Base-by-base conservation (phyloP, 2,888 invertebrate species). In the Tyria jacobaeae region DNA sequence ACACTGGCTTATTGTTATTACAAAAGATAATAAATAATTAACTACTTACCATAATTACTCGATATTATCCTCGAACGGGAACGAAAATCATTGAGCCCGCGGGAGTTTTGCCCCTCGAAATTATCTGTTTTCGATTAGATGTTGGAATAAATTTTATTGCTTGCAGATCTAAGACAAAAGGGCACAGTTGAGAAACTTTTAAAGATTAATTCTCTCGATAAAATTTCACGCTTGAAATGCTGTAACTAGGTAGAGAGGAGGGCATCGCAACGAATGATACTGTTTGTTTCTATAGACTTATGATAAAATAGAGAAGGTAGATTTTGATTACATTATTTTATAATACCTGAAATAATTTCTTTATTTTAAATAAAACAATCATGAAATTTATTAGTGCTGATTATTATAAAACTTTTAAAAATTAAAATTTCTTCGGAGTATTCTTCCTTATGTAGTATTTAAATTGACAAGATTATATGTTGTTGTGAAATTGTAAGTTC, bases 161-260 rank as follows among this genome's bases (percentile, higher is more conserved):
- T 83, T 82, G 78, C 83, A 84, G 82, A 84, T 84, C 82, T 86
- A 83, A 90, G 90, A 90, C 87, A 91, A 92, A 89, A 87, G 89
- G 87, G 85, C 85, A 77, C 74, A 74, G 72, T 73, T 73, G 83
- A 81, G 80, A 82, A 89, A 91, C 85, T 91, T 89, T 88, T 89
- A 76, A 83, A 91, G 93, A 92, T 93, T 93, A 91, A 93, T 92
- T 91, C 89, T 85, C 83, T 80, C 86, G 93, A 93, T 93, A 92
- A 92, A 92, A 93, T 91, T 92, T 91, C 89, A 89, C 91, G 90
- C 86, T 88, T 86, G 85, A 88, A 86, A 81, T 86, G 79, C 81
- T 86, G 80, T 85, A 85, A 87, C 88, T 88, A 87, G 87, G 73
- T 73, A 69, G 85, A 87, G 84, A 71, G 71, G 80, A 84, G 84